These are phyloP conservation scores for Onychomys leucogaster DNA, from an alignment of 2,797 vertebrate genomes.

Conservation along the genomic window DNA sequence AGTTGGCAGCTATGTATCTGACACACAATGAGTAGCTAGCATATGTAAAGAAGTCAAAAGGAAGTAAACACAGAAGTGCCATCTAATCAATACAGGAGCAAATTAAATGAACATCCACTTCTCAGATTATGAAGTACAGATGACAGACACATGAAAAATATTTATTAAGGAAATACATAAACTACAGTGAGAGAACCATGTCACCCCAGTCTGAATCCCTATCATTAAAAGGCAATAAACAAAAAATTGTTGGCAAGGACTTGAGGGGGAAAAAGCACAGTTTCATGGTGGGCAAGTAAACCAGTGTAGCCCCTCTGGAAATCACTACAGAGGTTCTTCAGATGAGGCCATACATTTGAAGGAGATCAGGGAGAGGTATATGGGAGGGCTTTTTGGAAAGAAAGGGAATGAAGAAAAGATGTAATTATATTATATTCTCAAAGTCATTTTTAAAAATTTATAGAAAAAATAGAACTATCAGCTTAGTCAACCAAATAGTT, in stretches of 20 bases:
- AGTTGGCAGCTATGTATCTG: no score
- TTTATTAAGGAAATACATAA: neutral
- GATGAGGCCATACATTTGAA: neutral
- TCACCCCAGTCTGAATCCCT: neutral
- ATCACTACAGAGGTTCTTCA: neutral
- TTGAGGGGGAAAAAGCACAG: neutral
- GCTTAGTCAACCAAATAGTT: neutral
- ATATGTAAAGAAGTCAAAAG: neutral
- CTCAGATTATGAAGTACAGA: neutral
- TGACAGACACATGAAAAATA: neutral
- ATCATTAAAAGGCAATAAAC: neutral
- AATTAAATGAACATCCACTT: neutral
- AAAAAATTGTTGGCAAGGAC: neutral
- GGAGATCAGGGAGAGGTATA: neutral
- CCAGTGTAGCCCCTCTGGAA: no score
- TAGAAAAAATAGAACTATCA: neutral
- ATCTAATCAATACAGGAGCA: neutral
- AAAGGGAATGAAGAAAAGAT: neutral
- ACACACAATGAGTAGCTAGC: neutral
- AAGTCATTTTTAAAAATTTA: neutral
- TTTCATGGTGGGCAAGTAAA: neutral
- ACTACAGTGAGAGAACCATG: neutral
- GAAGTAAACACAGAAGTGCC: neutral
- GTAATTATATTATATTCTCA: neutral
- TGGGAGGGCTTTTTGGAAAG: no score